Evolutionary conservation across 2,888 invertebrate genomes (phyloP).

Genomic region (Diarsia rubi): DNA sequence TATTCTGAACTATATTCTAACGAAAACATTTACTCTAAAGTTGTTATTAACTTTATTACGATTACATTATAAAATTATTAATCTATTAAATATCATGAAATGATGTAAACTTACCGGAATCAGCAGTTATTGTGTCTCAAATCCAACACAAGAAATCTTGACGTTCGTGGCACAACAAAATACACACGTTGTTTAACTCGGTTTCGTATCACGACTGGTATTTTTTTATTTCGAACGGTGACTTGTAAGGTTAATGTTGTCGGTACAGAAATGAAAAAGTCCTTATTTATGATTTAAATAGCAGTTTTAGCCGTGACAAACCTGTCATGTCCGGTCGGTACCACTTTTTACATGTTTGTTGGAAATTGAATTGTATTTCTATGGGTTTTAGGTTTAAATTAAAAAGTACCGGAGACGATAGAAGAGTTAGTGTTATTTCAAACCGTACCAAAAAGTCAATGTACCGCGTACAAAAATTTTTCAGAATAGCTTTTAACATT

Average conservation of each 20-base stretch:
- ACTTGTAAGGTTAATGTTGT: conserved; percentile 10
- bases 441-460: too few species aligned
- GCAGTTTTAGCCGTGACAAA: conserved; percentile 11
- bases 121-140: conserved; percentile 33
- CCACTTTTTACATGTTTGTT: too few species aligned
- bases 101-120: conserved; percentile 27
- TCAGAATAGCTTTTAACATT: conserved; percentile 25
- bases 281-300: too few species aligned
- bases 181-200: conserved; percentile 4
- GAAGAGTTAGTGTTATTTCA: too few species aligned
- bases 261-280: too few species aligned
- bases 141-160: conserved; percentile 24
- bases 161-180: conserved; percentile 29
- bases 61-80: background rate
- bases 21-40: background rate
- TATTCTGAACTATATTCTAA: conserved; percentile 25
- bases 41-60: conserved; percentile 16
- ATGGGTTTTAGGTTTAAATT: too few species aligned
- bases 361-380: too few species aligned
- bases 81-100: background rate
- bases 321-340: background rate
- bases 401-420: too few species aligned
- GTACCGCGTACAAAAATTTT: background rate
- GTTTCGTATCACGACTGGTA: conserved; percentile 15
- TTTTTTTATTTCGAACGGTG: conserved; percentile 17